phyloP scores from a whole-genome alignment of 2,113 vertebrate genomes.

The Leucoraja erinaceus region DNA sequence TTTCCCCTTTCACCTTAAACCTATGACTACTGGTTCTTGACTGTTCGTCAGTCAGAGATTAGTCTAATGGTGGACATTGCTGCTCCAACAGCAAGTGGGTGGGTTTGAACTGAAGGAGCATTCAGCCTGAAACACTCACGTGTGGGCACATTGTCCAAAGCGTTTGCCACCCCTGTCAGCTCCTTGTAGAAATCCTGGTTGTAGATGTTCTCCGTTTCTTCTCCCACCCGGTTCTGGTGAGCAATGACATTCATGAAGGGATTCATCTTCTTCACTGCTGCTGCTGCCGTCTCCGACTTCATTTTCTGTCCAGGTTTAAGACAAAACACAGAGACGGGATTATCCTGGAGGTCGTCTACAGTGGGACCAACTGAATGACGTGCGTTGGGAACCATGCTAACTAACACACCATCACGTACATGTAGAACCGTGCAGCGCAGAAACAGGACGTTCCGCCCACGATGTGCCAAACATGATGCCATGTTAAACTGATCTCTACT shows the following conservation, averaged over 20 bases:
- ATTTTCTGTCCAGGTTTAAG: conserved; percentile 55
- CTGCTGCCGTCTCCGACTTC: conserved; percentile 68
- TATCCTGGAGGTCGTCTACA: background rate
- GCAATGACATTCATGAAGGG: conserved; percentile 58
- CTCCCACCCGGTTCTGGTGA: conserved; percentile 61
- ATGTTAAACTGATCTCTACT: too few species aligned
- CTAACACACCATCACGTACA: background rate
- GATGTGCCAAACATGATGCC: too few species aligned
- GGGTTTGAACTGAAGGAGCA: too few species aligned
- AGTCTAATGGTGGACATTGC: background rate
- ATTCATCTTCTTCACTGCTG: conserved; percentile 63
- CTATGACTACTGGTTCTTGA: too few species aligned
- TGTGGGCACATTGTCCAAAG: conserved; percentile 74
- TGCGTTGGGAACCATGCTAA: too few species aligned
- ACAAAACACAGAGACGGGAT: background rate
- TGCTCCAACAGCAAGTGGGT: background rate
- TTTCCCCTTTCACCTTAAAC: too few species aligned
- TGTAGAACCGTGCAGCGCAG: too few species aligned
- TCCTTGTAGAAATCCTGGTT: conserved; percentile 60
- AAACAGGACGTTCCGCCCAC: too few species aligned
- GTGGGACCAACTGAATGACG: too few species aligned
- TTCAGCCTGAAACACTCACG: conserved; percentile 56
- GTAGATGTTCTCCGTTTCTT: conserved; percentile 62
- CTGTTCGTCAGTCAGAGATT: too few species aligned
- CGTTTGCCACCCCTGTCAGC: conserved; percentile 66